Percentiles rank a stretch among this genome's conserved stretches.
Evolutionary conservation across 1,140 invertebrate species (phyloP).

Genomic region (Muscidifurax raptorellus): DNA sequence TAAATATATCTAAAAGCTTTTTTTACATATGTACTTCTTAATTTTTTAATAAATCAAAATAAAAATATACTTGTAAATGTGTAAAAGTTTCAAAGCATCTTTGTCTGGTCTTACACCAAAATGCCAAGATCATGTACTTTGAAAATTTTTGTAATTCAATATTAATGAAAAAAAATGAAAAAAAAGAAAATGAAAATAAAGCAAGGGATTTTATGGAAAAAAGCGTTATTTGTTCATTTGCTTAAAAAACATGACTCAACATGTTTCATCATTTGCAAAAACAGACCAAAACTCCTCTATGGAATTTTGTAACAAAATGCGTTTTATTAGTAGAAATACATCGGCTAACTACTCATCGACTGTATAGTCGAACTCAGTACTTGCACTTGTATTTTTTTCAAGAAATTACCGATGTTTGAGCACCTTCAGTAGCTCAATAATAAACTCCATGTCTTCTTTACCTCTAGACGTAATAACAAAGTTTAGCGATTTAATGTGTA

Average conservation of each 20-base stretch:
- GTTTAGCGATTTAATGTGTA: conserved; percentile 63
- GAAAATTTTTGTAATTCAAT: conserved; percentile 48
- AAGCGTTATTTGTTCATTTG: conserved; percentile 42
- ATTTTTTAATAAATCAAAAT: conserved; percentile 50
- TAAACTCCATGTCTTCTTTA: conserved; percentile 66
- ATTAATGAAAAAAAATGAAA: conserved; percentile 33
- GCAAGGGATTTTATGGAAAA: conserved; percentile 46
- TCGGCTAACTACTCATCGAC: conserved; percentile 64
- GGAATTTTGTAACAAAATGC: conserved; percentile 69
- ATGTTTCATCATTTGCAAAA: conserved; percentile 49
- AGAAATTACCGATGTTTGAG: conserved; percentile 56
- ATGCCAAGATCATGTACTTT: conserved; percentile 42
- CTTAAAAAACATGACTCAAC: conserved; percentile 50
- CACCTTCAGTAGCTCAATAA: conserved; percentile 63
- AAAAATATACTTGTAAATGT: conserved; percentile 46
- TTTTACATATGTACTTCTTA: conserved; percentile 50
- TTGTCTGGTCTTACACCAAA: background rate
- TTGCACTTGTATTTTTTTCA: conserved; percentile 55
- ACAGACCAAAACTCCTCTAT: conserved; percentile 55
- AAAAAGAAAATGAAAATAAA: conserved; percentile 46
- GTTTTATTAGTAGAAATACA: conserved; percentile 71
- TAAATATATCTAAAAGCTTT: conserved; percentile 50
- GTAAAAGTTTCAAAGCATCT: conserved; percentile 49
- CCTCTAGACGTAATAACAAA: conserved; percentile 58
- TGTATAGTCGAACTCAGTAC: conserved; percentile 57